Evolutionary conservation across 2,113 vertebrate genomes (phyloP), one percentile per base, ranked within the genome.

Genomic region (Solea solea): DNA sequence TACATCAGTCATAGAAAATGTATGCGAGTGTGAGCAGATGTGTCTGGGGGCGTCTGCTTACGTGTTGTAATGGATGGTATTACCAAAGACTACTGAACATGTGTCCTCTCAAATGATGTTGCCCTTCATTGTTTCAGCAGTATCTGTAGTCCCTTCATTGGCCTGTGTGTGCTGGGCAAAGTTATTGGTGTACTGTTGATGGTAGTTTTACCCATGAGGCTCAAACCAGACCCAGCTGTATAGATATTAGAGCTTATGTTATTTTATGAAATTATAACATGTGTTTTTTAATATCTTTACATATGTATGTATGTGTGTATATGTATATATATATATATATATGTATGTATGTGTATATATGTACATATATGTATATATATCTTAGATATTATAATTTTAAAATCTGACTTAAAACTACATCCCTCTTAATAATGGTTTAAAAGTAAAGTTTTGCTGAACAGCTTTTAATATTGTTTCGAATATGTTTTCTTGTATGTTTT

Each of bases 101-200:
- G 0, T 68, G 1, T 63, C 42, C 63, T 64, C n/a, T 60, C 15
- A 67, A n/a, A 51, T 54, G 21, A 58, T 58, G 34, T 25, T 70
- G 21, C 34, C 8, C 25, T 45, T 60, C 8, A 44, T 9, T 70
- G 59, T 72, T 74, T 58, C 68, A 78, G 62, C 61, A 45, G 62
- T 68, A 7, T 70, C 51, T 72, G 9, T 68, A 62, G 57, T 46
- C 10, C 53, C 74, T 68, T 34, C 41, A 5, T 66, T 81, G 81
- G 83, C 84, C 83, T 86, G 74, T 89, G 82, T 92, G 90, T 86
- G 64, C 85, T 66, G 89, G 90, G 92, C 75, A 81, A 86, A 89
- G 89, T 91, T 92, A 88, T 92, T 93, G 85, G 91, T 91, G 92
- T 91, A 93, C 91, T 93, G 90, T 89, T 62, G 77, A 83, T 90